Conservation (phyloP, 92 coral and sea anemone species). For the Metridium senile region DNA sequence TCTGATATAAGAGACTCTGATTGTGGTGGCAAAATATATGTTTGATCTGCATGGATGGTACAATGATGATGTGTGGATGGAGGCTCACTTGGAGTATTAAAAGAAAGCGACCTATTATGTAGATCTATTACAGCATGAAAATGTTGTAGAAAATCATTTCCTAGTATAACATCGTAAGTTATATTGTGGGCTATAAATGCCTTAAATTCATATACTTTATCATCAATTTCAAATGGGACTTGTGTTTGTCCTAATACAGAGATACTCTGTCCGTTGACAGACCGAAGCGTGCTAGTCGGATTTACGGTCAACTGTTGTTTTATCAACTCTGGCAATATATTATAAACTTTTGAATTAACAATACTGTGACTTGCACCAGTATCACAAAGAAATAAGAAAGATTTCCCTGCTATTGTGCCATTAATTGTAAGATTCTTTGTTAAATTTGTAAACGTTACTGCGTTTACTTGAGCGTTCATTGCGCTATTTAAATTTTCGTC, state of each 20-base stretch:
- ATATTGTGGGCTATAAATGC: conserved; percentile 36
- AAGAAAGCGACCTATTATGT: neutral
- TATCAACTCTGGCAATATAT: neutral
- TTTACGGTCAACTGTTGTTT: neutral
- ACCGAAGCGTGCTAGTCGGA: neutral
- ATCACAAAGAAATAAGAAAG: conserved; percentile 27
- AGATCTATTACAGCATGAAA: conserved; percentile 51
- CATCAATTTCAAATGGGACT: conserved; percentile 37
- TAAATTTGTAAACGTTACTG: neutral
- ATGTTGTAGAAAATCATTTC: conserved; percentile 56
- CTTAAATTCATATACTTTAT: conserved; percentile 30
- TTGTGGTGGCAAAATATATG: conserved; percentile 42
- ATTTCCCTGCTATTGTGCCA: conserved; percentile 8
- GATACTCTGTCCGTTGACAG: conserved; percentile 26
- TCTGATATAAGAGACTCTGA: conserved; percentile 56
- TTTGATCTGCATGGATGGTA: conserved; percentile 20
- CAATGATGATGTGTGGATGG: neutral
- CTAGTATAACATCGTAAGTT: conserved; percentile 58
- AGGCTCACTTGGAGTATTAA: neutral
- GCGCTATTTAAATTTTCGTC: neutral
- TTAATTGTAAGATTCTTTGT: conserved; percentile 12
- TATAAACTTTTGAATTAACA: conserved; percentile 6
- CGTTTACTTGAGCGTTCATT: neutral
- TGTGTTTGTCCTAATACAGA: conserved; percentile 26
- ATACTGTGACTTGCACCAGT: conserved; percentile 49